These are phyloP conservation scores for Onychomys leucogaster DNA, from an alignment of 2,797 vertebrate genomes.

Conservation along the genomic window DNA sequence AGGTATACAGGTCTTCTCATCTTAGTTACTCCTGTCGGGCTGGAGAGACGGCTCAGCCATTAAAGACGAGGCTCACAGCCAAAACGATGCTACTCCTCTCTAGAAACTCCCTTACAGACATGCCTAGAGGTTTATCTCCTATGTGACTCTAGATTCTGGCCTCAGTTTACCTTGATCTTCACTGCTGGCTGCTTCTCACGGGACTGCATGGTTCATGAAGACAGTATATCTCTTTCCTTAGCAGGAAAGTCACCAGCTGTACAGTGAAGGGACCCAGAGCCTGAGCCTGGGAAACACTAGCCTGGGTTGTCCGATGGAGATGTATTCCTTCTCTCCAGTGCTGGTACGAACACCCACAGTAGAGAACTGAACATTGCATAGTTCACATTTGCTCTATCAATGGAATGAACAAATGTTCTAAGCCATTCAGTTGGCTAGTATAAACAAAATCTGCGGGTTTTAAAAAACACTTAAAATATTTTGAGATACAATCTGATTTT, in stretches of 20 bases:
- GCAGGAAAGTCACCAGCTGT: not conserved
- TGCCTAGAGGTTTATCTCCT: not conserved
- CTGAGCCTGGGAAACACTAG: not conserved
- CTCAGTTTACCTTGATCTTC: not conserved
- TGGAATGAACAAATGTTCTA: conserved; percentile 6
- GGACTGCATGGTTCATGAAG: not conserved
- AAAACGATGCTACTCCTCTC: not conserved
- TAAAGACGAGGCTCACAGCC: not conserved
- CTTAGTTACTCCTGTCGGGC: not conserved
- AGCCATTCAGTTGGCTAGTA: not conserved
- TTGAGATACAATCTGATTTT: conserved; percentile 10
- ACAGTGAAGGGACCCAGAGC: not conserved
- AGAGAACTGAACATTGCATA: not conserved
- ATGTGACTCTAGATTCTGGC: not conserved
- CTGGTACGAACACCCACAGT: not conserved
- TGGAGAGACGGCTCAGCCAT: not conserved
- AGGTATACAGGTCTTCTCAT: not conserved
- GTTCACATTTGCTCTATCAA: not conserved
- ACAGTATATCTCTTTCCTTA: not conserved
- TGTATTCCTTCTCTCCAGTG: not conserved
- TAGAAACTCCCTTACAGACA: not conserved
- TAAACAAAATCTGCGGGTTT: conserved; percentile 11
- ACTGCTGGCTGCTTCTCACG: not conserved
- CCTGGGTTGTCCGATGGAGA: not conserved
- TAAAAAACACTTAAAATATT: conserved; percentile 5